Evolutionary conservation across 2,797 vertebrate species (phyloP).

Genomic region (Hydrocynus forskahlii): DNA sequence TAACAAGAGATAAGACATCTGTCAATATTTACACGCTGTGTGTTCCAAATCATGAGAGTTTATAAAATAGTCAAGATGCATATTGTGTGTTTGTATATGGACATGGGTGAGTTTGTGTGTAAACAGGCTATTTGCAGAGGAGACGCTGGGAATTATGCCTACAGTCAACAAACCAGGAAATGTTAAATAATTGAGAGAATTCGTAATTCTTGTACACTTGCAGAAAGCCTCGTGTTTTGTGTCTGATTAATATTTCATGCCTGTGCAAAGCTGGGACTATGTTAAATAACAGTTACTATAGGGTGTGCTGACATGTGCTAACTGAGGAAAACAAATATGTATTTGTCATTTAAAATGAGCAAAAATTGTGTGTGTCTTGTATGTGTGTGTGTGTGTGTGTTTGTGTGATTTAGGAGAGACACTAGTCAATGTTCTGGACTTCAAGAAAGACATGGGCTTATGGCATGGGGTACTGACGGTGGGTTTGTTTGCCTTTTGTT

Average conservation of each 20-base stretch:
- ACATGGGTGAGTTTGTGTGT: neutral
- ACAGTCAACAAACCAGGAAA: constrained; percentile 4
- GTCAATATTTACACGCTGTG: too few relatives aligned
- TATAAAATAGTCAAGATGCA: neutral
- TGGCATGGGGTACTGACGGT: constrained; percentile 97
- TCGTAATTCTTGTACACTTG: neutral
- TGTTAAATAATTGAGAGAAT: constrained; percentile 43
- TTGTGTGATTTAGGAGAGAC: constrained; percentile 87
- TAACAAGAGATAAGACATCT: too few relatives aligned
- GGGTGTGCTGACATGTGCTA: too few relatives aligned
- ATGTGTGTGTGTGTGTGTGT: constrained; percentile 13
- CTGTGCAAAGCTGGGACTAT: neutral
- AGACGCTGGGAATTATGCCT: neutral
- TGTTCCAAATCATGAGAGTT: too few relatives aligned
- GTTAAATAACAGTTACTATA: neutral
- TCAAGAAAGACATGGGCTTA: constrained; percentile 96
- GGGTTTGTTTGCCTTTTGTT: constrained; percentile 69
- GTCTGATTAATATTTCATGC: constrained; percentile 29
- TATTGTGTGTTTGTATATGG: constrained; percentile 26
- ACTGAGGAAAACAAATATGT: too few relatives aligned
- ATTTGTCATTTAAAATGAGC: too few relatives aligned
- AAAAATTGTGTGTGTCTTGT: too few relatives aligned
- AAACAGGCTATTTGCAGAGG: neutral
- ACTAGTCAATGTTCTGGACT: constrained; percentile 95
- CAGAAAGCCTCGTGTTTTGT: constrained; percentile 17